Conservation (phyloP, 1,140 invertebrate species). For the Apis florea region DNA sequence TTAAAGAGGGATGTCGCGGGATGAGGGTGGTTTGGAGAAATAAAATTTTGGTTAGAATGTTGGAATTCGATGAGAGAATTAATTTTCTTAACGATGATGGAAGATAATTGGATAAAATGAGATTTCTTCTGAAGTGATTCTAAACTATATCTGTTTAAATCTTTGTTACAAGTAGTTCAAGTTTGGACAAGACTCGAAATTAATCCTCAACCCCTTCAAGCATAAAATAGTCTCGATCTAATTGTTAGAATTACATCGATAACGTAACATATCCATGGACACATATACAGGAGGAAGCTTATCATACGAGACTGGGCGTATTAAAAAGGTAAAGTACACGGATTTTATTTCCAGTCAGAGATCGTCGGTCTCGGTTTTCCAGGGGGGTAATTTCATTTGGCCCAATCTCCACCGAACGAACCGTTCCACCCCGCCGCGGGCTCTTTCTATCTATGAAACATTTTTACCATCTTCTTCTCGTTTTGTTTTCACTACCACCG, state of each 20-base stretch:
- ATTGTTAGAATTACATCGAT: slow-evolving; percentile 13
- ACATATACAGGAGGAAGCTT: not conserved
- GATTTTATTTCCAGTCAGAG: slow-evolving; percentile 26
- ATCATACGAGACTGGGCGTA: not conserved
- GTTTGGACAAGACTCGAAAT: not conserved
- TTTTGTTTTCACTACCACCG: slow-evolving; percentile 43
- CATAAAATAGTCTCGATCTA: not conserved
- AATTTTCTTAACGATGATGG: too few relatives aligned
- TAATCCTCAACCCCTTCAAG: not conserved
- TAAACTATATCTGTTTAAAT: too few relatives aligned
- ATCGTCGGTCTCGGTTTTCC: slow-evolving; percentile 15
- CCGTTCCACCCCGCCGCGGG: slow-evolving; percentile 22
- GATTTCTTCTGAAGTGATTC: too few relatives aligned
- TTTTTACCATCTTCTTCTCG: slow-evolving; percentile 58
- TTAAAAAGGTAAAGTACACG: slow-evolving; percentile 24
- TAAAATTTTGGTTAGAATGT: too few relatives aligned
- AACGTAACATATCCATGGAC: not conserved
- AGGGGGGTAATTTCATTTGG: slow-evolving; percentile 55
- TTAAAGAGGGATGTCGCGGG: too few relatives aligned
- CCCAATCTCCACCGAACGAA: slow-evolving; percentile 45
- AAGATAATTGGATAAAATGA: too few relatives aligned
- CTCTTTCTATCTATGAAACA: slow-evolving; percentile 67
- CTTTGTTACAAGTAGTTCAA: too few relatives aligned
- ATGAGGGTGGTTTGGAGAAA: too few relatives aligned
- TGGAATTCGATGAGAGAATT: too few relatives aligned